These are phyloP conservation scores for Poecilia picta DNA, from an alignment of 2,797 vertebrate genomes.

Conservation along the genomic window DNA sequence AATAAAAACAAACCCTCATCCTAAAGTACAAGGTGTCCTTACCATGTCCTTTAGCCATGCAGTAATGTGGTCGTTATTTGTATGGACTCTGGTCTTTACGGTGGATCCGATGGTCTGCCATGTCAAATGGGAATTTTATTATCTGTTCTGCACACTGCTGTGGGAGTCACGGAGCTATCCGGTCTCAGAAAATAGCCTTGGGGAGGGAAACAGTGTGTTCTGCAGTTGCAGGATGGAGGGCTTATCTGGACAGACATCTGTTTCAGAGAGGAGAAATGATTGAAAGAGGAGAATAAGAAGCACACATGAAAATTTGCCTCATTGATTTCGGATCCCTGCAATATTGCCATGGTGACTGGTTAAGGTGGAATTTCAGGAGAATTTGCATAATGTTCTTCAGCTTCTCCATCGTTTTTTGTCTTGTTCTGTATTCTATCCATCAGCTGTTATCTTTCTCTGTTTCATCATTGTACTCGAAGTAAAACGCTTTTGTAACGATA, in stretches of 20 bases:
- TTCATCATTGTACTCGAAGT: background rate
- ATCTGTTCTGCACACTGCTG: slow-evolving; percentile 46
- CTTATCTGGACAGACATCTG: slow-evolving; percentile 66
- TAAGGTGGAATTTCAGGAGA: slow-evolving; percentile 6
- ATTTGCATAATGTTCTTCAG: slow-evolving; percentile 1
- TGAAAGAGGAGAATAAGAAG: slow-evolving; percentile 19
- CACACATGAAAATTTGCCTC: slow-evolving; percentile 14
- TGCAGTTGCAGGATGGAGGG: slow-evolving; percentile 51
- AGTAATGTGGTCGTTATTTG: slow-evolving; percentile 52
- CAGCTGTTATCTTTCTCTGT: background rate
- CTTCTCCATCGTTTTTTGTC: background rate
- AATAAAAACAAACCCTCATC: slow-evolving; percentile 4
- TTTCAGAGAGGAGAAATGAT: slow-evolving; percentile 36
- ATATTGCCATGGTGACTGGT: slow-evolving; percentile 23
- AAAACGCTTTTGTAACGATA: background rate
- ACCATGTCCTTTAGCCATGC: slow-evolving; percentile 3
- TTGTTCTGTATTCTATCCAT: background rate
- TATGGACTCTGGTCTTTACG: slow-evolving; percentile 40
- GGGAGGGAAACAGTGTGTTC: slow-evolving; percentile 39
- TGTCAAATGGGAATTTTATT: slow-evolving; percentile 71
- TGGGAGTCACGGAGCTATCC: slow-evolving; percentile 59
- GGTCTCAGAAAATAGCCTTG: slow-evolving; percentile 52
- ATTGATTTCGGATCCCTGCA: background rate
- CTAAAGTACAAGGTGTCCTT: background rate
- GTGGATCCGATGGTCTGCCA: slow-evolving; percentile 38